Percentiles rank a stretch among this genome's conserved stretches.
These are phyloP conservation scores for Callitettix versicolor DNA, from an alignment of 1,140 invertebrate species.

Conservation along the genomic window DNA sequence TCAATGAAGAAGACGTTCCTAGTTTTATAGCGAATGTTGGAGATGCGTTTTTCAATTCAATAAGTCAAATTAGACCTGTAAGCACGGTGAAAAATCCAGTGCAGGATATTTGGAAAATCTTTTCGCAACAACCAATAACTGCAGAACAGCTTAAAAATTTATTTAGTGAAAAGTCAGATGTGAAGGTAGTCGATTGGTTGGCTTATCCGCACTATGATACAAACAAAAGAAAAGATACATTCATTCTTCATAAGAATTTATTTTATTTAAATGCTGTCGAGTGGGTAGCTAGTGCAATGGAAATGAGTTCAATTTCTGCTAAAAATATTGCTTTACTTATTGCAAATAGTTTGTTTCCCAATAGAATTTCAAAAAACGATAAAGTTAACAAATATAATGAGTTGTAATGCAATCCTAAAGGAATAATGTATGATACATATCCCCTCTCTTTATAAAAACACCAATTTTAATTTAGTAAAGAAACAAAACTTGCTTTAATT, in stretches of 20 bases:
- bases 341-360: constrained; percentile 22
- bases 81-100: constrained; percentile 21
- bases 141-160: constrained; percentile 36
- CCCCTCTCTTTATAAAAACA: not conserved
- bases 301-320: constrained; percentile 54
- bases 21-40: constrained; percentile 39
- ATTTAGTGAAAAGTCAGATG: constrained; percentile 37
- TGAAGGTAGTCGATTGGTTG: constrained; percentile 40
- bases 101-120: constrained; percentile 45
- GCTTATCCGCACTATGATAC: constrained; percentile 51
- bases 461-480: not conserved
- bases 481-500: not conserved
- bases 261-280: constrained; percentile 59
- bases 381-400: not conserved
- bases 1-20: constrained; percentile 25
- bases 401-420: not conserved
- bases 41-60: constrained; percentile 31
- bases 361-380: not conserved
- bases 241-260: constrained; percentile 42
- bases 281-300: constrained; percentile 58
- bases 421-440: too few species aligned
- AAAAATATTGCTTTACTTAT: constrained; percentile 48
- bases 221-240: constrained; percentile 35
- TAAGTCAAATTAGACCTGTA: constrained; percentile 35
- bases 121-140: constrained; percentile 39